phyloP scores from a whole-genome alignment of 2,797 vertebrate species.

The Helostoma temminkii region DNA sequence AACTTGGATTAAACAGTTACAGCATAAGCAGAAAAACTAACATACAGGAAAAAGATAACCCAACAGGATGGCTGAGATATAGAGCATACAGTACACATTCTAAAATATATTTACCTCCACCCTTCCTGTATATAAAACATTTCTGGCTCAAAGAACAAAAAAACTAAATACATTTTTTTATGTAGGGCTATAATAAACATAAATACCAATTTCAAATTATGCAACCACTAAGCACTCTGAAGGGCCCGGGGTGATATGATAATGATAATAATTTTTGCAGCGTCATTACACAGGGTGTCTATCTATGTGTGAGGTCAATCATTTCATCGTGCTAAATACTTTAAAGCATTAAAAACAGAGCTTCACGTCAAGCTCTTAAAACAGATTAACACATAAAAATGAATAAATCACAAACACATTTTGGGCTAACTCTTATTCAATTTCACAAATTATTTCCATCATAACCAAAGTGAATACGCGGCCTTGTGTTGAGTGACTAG shows the following conservation, averaged over 20 bases:
- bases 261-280: slow-evolving; percentile 19
- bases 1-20: background rate
- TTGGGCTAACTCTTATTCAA: slow-evolving; percentile 1
- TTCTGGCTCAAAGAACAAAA: background rate
- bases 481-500: background rate
- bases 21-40: background rate
- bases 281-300: slow-evolving; percentile 29
- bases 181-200: slow-evolving; percentile 9
- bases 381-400: background rate
- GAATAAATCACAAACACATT: slow-evolving; percentile 45
- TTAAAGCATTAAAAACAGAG: slow-evolving; percentile 18
- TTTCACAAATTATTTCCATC: slow-evolving; percentile 29
- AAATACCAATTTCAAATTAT: background rate
- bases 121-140: background rate
- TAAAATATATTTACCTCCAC: background rate
- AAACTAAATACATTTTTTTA: background rate
- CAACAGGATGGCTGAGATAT: background rate
- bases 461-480: slow-evolving; percentile 41
- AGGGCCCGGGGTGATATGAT: slow-evolving; percentile 9
- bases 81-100: too few relatives aligned
- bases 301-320: slow-evolving; percentile 38
- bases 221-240: slow-evolving; percentile 14
- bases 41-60: background rate
- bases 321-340: slow-evolving; percentile 27
- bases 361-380: slow-evolving; percentile 5